These are phyloP conservation scores for Linhomoeus sp. DNA, from an alignment of 2,888 invertebrate species.

Conservation along the genomic window DNA sequence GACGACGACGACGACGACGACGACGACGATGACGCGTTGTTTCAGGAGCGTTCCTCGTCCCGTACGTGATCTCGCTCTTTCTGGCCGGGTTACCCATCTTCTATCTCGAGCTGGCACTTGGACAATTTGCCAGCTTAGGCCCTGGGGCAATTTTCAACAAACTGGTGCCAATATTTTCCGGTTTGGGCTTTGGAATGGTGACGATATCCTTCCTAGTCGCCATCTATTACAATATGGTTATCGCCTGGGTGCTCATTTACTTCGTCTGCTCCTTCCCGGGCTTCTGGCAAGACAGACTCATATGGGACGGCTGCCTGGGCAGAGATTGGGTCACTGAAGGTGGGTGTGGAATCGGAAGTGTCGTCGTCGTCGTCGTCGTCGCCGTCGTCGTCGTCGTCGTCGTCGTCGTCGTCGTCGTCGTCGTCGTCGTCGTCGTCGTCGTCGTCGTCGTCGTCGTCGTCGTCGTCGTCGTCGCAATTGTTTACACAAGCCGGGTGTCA, in stretches of 20 bases:
- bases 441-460: too few species aligned
- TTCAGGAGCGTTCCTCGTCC: slow-evolving; percentile 29
- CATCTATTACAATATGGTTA: slow-evolving; percentile 83
- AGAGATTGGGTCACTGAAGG: too few species aligned
- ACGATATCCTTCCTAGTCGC: slow-evolving; percentile 83
- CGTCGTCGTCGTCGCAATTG: too few species aligned
- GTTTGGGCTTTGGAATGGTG: slow-evolving; percentile 76
- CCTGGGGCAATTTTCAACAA: slow-evolving; percentile 11
- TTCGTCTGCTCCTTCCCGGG: slow-evolving; percentile 72
- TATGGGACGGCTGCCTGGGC: too few species aligned
- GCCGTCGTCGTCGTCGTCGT: too few species aligned
- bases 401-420: too few species aligned
- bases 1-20: background rate
- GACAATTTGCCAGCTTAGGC: slow-evolving; percentile 17
- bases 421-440: too few species aligned
- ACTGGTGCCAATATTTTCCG: slow-evolving; percentile 14
- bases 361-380: too few species aligned
- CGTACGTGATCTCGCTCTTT: slow-evolving; percentile 27
- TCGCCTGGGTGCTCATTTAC: slow-evolving; percentile 79
- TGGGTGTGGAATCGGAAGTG: too few species aligned
- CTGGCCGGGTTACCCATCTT: slow-evolving; percentile 28
- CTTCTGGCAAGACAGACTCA: too few species aligned
- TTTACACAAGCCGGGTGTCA: too few species aligned
- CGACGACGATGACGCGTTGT: background rate
- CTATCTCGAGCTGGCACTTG: slow-evolving; percentile 27